Evolutionary conservation across 1,140 invertebrate species (phyloP).

Genomic region (Spodoptera frugiperda): DNA sequence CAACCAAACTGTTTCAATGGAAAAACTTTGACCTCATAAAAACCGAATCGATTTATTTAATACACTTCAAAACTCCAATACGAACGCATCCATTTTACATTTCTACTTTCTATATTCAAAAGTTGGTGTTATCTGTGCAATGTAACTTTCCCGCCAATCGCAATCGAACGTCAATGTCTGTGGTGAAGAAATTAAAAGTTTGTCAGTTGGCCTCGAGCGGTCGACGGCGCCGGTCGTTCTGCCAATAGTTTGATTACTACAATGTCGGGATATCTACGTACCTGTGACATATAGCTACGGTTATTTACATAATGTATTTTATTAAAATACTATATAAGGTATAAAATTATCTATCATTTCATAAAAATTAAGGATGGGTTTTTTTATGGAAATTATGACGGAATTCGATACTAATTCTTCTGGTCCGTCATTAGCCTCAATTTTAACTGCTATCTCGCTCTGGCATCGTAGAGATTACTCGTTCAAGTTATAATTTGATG

Average conservation of each 20-base stretch:
- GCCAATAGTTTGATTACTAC: constrained; percentile 64
- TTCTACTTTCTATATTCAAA: constrained; percentile 69
- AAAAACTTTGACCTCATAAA: constrained; percentile 30
- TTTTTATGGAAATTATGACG: not conserved
- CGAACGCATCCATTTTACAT: constrained; percentile 65
- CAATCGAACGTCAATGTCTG: constrained; percentile 79
- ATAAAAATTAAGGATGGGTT: no score
- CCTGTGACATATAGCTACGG: constrained; percentile 3
- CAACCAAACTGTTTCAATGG: not conserved
- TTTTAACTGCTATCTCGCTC: constrained; percentile 14
- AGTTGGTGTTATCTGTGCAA: constrained; percentile 75
- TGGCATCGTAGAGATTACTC: constrained; percentile 56
- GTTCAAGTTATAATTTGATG: constrained; percentile 74
- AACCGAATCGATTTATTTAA: constrained; percentile 40
- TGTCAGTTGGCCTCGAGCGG: constrained; percentile 72
- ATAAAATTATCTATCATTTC: no score
- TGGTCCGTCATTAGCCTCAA: not conserved
- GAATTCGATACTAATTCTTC: not conserved
- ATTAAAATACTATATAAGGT: constrained; percentile 1
- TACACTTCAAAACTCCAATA: constrained; percentile 41
- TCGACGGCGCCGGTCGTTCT: constrained; percentile 69
- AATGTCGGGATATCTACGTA: constrained; percentile 45
- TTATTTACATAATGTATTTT: constrained; percentile 19
- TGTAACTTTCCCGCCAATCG: constrained; percentile 78
- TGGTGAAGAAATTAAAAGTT: constrained; percentile 80